These are phyloP conservation scores for Cotesia vestalis DNA, from an alignment of 1,140 invertebrate species.

Conservation along the genomic window DNA sequence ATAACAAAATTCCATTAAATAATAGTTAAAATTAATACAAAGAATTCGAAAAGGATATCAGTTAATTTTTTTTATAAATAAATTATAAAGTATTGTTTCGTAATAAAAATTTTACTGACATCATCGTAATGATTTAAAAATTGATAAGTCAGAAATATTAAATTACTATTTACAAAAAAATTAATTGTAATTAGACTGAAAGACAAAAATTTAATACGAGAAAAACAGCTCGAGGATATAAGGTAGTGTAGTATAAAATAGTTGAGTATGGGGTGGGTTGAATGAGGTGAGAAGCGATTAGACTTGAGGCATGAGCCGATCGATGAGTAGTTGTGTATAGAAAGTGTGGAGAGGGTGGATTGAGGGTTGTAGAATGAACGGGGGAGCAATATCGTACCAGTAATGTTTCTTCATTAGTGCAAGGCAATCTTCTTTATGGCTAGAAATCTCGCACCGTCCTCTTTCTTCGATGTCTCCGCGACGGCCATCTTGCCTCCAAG, in stretches of 20 bases:
- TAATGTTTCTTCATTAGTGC: conserved; percentile 62
- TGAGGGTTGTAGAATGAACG: conserved; percentile 3
- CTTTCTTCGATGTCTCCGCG: conserved; percentile 22
- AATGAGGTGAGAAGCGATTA: conserved; percentile 22
- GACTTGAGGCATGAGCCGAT: conserved; percentile 13
- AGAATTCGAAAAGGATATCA: too few species aligned
- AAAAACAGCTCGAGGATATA: not conserved
- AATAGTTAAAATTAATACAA: too few species aligned
- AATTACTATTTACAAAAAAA: too few species aligned
- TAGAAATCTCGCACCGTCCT: conserved; percentile 53
- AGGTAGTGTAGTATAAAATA: not conserved
- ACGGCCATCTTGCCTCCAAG: conserved; percentile 30
- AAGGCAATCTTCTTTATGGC: conserved; percentile 59
- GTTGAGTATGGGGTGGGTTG: not conserved
- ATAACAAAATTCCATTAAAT: too few species aligned
- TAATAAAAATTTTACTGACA: too few species aligned
- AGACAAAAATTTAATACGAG: not conserved
- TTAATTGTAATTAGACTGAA: too few species aligned
- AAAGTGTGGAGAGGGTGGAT: not conserved
- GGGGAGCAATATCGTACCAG: conserved; percentile 54
- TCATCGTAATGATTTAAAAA: too few species aligned
- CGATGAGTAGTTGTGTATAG: not conserved
- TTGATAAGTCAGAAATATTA: too few species aligned
- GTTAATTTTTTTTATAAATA: too few species aligned
- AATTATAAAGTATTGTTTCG: too few species aligned